Evolutionary conservation across 2,888 invertebrate genomes (phyloP), one percentile per base, ranked within the genome.

Genomic region (Lasioglossum marginatum): DNA sequence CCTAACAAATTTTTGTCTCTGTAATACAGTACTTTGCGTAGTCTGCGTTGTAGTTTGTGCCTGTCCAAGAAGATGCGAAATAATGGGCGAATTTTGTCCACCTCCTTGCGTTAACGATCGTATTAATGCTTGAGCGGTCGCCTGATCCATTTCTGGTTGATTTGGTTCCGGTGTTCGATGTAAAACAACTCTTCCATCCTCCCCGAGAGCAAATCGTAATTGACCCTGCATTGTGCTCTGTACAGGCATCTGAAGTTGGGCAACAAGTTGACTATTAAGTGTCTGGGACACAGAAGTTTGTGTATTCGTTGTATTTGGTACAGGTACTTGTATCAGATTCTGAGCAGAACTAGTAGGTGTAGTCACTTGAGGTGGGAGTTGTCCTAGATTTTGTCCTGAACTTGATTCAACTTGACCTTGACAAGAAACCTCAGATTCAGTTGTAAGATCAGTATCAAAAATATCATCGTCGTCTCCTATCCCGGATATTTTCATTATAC

Each of bases 401-500:
- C 85, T 93, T 63, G 90, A 66, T 77, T 93, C 93, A 16, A 90
- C 88, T 81, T 92, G 92, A 68, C 90, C 81, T 77, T 92, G 89
- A 82, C 91, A 84, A 72, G 91, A 77, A 37, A 90, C 84, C 27
- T 93, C 94, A 43, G 92, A 87, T 83, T 95, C 94, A 31, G 91
- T 86, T 63, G 91, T 88, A 71, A 94, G 90, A 84, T 95, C 95
- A 74, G 90, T 94, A 83, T 94, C 95, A 89, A 96, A 96, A 70
- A 96, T 96, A 88, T 96, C 96, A 88, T 97, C 97, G 86, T 97
- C 97, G 87, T 97, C 97, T 77, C 97, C 97, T 86, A 97, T 97
- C 81, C 97, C 97, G 75, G 97, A 97, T 85, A 97, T 95, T 94
- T 97, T 97, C 96, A 97, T 97, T 63, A 97, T 97, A 94, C 97